Evolutionary conservation across 2,113 vertebrate species (phyloP), one percentile per base, ranked within the genome.

Genomic region (Ibidorhyncha struthersii): DNA sequence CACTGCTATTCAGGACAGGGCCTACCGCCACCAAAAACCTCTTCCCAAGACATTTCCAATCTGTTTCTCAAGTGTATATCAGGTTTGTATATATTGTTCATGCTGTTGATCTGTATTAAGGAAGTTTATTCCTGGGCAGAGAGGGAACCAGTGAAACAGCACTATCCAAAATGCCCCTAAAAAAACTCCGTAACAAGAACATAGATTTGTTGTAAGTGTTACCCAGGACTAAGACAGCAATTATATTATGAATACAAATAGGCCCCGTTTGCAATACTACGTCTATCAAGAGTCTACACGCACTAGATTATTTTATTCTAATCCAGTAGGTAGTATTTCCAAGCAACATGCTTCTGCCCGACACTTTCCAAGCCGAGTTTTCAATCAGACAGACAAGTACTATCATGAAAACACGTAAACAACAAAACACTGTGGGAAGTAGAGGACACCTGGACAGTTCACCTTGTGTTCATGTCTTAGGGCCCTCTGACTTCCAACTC

Each of bases 131-230:
- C 53, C 40, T 55, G 11, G 65, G 38, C 47, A 67, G 29, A 10
- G 27, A 87, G 49, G 30, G 14, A 78, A 70, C 45, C 14, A n/a
- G 3, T 23, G 36, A 45, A 89, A 83, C 5, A 41, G 25, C 12
- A 18, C 69, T 62, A 41, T 36, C 9, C 36, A 89, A 87, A 67
- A 78, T 15, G 12, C 4, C 50, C 21, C 19, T 52, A 40, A 66
- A 80, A 79, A 84, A 25, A 0, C 4, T 47, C 47, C 0, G 0
- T 14, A 34, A 40, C 6, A 53, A 34, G 32, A 30, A 79, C 82
- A 79, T 0, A 62, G 9, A n/a, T 41, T 23, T 55, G 5, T 50
- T 66, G 55, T 14, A 92, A 50, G n/a, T 5, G 12, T 45, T 72
- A 70, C 27, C 30, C 30, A 53, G n/a, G 34, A 69, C 38, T 83